Evolutionary conservation across 2,113 vertebrate genomes (phyloP).

Genomic region (Ptychochromis oligacanthus): DNA sequence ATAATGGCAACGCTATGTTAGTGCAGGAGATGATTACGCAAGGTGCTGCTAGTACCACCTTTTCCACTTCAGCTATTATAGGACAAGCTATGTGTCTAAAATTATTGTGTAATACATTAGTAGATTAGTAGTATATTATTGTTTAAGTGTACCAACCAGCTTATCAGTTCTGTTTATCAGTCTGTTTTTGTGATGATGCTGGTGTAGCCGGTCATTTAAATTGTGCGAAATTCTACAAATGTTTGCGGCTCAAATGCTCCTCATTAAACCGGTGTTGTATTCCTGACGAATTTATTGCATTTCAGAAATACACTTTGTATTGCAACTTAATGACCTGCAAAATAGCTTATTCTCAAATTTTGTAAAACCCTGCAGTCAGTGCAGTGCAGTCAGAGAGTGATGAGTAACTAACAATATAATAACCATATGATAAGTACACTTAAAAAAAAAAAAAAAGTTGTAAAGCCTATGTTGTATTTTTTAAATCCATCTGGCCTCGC

Average conservation of each 20-base stretch:
- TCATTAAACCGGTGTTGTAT: neutral
- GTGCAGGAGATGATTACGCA: neutral
- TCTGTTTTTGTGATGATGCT: neutral
- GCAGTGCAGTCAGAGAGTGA: neutral
- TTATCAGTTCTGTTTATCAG: neutral
- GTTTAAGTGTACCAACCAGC: neutral
- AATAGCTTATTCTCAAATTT: neutral
- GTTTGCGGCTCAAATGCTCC: neutral
- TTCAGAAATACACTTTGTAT: neutral
- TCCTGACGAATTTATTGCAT: neutral
- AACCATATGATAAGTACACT: neutral
- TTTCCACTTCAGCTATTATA: neutral
- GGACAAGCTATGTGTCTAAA: neutral
- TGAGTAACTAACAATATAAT: neutral
- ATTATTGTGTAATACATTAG: too few relatives aligned
- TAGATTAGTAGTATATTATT: neutral
- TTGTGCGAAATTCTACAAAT: constrained; percentile 1
- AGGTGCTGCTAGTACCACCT: neutral
- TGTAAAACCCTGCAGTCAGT: neutral
- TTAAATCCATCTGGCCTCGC: constrained; percentile 29
- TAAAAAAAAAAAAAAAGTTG: neutral
- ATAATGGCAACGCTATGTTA: neutral
- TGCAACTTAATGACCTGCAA: neutral
- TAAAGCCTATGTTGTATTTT: constrained; percentile 30
- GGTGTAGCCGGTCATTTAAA: neutral